A percentile compares a stretch with the other conserved stretches of the same genome.
phyloP scores from a whole-genome alignment of 2,113 vertebrate genomes.

The Oncorhynchus clarkii region DNA sequence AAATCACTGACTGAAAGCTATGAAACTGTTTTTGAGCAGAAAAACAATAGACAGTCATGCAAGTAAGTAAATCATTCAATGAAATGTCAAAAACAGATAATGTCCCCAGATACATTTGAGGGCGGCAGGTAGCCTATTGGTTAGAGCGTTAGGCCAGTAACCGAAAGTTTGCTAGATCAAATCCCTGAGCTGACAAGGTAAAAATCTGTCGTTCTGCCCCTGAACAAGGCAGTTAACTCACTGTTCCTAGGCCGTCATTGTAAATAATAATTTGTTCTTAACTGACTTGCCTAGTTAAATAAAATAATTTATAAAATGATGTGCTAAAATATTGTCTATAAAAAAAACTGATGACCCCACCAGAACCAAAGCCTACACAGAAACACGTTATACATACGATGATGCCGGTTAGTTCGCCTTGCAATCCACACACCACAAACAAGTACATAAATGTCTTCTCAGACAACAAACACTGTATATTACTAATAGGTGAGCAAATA shows the following conservation, averaged over 20 bases:
- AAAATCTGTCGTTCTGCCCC: no score
- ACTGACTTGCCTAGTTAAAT: no score
- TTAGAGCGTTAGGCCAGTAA: no score
- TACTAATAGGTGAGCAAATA: not conserved
- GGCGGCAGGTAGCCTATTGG: no score
- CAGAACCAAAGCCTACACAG: not conserved
- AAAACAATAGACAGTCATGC: not conserved
- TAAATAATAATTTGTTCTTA: no score
- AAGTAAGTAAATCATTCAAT: not conserved
- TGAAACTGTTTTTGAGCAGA: not conserved
- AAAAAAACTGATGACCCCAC: not conserved
- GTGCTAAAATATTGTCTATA: not conserved
- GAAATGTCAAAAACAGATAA: not conserved
- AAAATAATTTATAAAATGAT: no score
- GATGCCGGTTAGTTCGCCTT: not conserved
- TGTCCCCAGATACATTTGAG: not conserved
- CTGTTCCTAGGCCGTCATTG: no score
- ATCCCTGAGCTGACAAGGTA: no score
- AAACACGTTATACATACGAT: not conserved
- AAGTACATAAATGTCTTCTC: not conserved
- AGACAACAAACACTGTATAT: not conserved
- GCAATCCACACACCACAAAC: not conserved
- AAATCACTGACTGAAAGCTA: slow-evolving; percentile 1
- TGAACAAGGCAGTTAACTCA: no score
- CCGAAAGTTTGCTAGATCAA: no score